These are phyloP conservation scores for Lobophora halterata DNA, from an alignment of 2,888 invertebrate genomes.

Conservation along the genomic window DNA sequence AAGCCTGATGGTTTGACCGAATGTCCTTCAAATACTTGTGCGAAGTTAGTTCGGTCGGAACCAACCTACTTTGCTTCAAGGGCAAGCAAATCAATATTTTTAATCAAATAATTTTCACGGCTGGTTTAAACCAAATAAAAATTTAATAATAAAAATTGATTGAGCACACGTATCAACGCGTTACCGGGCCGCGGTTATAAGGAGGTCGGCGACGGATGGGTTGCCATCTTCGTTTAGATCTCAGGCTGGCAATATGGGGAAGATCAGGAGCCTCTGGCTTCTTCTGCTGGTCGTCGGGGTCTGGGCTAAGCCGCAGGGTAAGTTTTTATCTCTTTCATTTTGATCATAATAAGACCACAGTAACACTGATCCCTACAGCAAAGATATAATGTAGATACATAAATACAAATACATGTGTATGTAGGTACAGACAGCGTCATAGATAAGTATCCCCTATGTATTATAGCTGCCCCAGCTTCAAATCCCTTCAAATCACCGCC, in stretches of 20 bases:
- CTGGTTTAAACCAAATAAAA: constrained; percentile 49
- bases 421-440: no score
- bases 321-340: constrained; percentile 8
- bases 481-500: no score
- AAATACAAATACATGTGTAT: no score
- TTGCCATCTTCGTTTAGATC: constrained; percentile 46
- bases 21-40: no score
- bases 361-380: no score
- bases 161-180: constrained; percentile 53
- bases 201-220: constrained; percentile 21
- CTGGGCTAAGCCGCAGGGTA: constrained; percentile 29
- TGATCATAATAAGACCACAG: no score
- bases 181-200: constrained; percentile 50
- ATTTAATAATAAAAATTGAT: constrained; percentile 61
- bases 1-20: no score
- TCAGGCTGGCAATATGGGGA: constrained; percentile 33
- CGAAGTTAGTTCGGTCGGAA: no score
- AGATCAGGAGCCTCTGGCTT: constrained; percentile 39
- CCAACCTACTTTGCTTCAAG: no score
- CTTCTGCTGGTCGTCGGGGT: constrained; percentile 34
- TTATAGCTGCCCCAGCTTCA: no score
- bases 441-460: no score
- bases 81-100: constrained; percentile 1
- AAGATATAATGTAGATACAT: no score
- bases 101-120: constrained; percentile 40